Conservation (phyloP, 1,140 invertebrate genomes). For the Drosophila suzukii region DNA sequence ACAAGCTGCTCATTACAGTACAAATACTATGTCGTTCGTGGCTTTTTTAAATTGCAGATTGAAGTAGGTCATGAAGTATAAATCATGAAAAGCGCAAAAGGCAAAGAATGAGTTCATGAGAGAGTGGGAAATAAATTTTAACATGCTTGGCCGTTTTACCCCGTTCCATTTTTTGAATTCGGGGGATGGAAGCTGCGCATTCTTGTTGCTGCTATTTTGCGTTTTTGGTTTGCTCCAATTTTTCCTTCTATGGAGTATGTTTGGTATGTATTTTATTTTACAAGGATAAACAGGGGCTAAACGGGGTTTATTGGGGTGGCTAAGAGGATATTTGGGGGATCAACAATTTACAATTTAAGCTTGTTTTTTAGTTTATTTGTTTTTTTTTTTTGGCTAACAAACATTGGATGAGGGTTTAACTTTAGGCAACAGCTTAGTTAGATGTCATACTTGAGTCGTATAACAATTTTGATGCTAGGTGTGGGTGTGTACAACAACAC, state of each 20-base stretch:
- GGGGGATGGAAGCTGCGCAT: conserved; percentile 11
- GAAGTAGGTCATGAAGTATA: conserved; percentile 10
- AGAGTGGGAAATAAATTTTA: background rate
- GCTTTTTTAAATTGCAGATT: background rate
- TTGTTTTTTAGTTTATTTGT: conserved; percentile 16
- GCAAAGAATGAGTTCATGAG: background rate
- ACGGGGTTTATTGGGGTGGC: conserved; percentile 7
- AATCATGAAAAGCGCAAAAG: background rate
- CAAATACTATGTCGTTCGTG: background rate
- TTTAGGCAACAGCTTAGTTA: conserved; percentile 43
- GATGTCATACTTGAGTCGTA: conserved; percentile 29
- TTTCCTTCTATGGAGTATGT: conserved; percentile 3
- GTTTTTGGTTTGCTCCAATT: conserved; percentile 7
- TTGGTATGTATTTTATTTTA: conserved; percentile 17
- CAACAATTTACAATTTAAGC: conserved; percentile 40
- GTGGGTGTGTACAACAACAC: conserved; percentile 25
- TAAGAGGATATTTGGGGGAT: conserved; percentile 10
- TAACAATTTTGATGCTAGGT: conserved; percentile 40
- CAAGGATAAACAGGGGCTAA: conserved; percentile 30
- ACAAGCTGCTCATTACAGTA: background rate
- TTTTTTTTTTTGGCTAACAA: conserved; percentile 23
- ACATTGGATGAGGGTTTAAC: conserved; percentile 16
- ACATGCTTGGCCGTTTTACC: conserved; percentile 1
- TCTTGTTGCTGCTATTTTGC: conserved; percentile 30
- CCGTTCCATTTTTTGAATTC: background rate